Evolutionary conservation across 2,113 vertebrate genomes (phyloP).

Genomic region (Sterrhoptilus dennistouni): DNA sequence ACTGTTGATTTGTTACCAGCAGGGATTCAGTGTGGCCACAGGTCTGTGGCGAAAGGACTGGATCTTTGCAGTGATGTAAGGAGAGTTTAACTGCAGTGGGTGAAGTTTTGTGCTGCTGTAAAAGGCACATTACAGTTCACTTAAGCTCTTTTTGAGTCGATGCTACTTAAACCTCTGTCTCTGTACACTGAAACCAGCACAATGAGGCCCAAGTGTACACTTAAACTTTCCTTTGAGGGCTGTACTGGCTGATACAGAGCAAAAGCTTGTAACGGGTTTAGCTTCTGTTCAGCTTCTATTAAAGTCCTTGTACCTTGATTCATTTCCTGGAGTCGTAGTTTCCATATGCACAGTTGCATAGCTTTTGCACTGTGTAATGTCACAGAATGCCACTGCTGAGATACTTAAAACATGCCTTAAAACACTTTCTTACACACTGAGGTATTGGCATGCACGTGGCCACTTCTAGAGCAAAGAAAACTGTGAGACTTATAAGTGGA

Average conservation of each 20-base stretch:
- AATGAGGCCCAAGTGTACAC: not conserved
- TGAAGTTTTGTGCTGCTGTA: not conserved
- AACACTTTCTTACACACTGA: not conserved
- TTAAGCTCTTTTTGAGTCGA: not conserved
- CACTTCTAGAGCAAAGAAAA: constrained; percentile 38
- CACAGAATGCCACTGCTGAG: constrained; percentile 40
- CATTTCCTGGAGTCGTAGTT: not conserved
- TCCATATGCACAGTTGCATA: not conserved
- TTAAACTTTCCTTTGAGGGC: constrained; percentile 51
- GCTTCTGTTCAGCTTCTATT: constrained; percentile 19
- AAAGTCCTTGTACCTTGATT: constrained; percentile 12
- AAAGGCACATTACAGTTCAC: not conserved
- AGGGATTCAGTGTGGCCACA: not conserved
- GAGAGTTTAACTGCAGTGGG: not conserved
- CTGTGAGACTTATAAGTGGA: not conserved
- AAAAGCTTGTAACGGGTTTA: not conserved
- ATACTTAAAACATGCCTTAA: constrained; percentile 27
- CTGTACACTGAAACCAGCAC: not conserved
- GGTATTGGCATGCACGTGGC: constrained; percentile 18
- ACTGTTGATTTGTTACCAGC: not conserved
- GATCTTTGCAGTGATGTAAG: not conserved
- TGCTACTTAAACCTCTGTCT: constrained; percentile 25
- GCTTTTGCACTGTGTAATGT: not conserved
- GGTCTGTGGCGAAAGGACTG: not conserved
- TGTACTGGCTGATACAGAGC: constrained; percentile 2